These are phyloP conservation scores for Thymelicus sylvestris DNA, from an alignment of 2,888 invertebrate species.

Conservation along the genomic window DNA sequence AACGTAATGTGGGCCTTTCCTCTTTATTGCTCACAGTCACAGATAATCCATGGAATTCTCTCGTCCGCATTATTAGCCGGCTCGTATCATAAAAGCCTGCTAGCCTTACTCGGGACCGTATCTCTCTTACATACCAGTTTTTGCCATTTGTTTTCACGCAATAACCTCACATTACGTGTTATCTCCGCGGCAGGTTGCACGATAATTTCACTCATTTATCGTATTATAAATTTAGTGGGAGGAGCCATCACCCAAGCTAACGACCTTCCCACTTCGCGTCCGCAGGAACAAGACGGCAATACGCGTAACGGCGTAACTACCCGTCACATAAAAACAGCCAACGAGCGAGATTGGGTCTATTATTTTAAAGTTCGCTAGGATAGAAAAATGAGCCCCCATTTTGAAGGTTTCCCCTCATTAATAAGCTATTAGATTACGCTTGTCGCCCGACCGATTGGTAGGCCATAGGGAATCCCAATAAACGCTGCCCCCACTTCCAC, in stretches of 20 bases:
- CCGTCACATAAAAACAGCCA: slow-evolving; percentile 62
- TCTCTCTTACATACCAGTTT: slow-evolving; percentile 67
- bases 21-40: slow-evolving; percentile 69
- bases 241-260: slow-evolving; percentile 68
- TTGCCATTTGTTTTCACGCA: slow-evolving; percentile 79
- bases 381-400: slow-evolving; percentile 79
- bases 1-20: slow-evolving; percentile 76
- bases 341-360: slow-evolving; percentile 68
- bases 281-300: slow-evolving; percentile 75
- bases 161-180: slow-evolving; percentile 76
- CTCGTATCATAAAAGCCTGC: slow-evolving; percentile 72
- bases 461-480: slow-evolving; percentile 82
- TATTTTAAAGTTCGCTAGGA: slow-evolving; percentile 77
- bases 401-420: slow-evolving; percentile 79
- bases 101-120: slow-evolving; percentile 61
- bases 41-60: slow-evolving; percentile 61
- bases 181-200: slow-evolving; percentile 73
- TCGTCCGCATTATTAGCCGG: slow-evolving; percentile 67
- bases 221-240: slow-evolving; percentile 82
- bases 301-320: slow-evolving; percentile 58
- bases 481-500: slow-evolving; percentile 82
- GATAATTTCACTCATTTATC: slow-evolving; percentile 72
- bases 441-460: slow-evolving; percentile 81
- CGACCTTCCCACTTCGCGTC: slow-evolving; percentile 73
- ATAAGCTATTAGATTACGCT: slow-evolving; percentile 84